Base-by-base conservation (phyloP, 2,797 vertebrate species). In the Sebastolobus alascanus region DNA sequence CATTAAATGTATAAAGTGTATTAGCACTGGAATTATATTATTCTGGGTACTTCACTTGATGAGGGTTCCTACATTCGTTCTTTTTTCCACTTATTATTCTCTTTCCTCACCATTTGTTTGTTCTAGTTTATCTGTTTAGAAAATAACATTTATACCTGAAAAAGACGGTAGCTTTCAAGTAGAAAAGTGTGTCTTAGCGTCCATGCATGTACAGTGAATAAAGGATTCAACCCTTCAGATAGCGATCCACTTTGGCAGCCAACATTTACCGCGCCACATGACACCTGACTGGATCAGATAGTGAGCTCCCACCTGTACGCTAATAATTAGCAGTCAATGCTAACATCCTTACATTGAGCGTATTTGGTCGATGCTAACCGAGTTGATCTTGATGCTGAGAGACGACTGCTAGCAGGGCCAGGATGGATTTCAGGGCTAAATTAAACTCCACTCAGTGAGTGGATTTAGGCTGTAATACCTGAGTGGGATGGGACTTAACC, bases 401-500 rank as follows among this genome's bases (percentile, higher is more conserved):
- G 82, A 89, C 4, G 16, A 68, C 64, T 43, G 80, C 67, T 73
- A 73, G 75, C n/a, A 46, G 52, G 58, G 59, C 40, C 13, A 55
- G 87, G 89, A 71, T 82, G 40, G 79, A 91, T 93, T 89, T 85
- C 66, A 83, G 65, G 25, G 71, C 68, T 84, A 87, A 93, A 95
- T 90, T 90, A 87, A 92, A 90, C 82, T 78, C 52, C 33, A 68
- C 75, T 90, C 89, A 80, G 77, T 31, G 78, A 84, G 73, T 75
- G 79, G 83, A 89, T 85, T 88, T 73, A 64, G 52, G n/a, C 78
- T 82, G n/a, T 73, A 61, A 84, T 55, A 79, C 61, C 73, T 27
- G 37, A 77, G 73, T 64, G 18, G 14, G 58, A 18, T 27, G 65
- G 69, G 63, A 68, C 27, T 71, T 64, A 33, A 43, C 66, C 66